A percentile compares a stretch with the other conserved stretches of the same genome.
These are phyloP conservation scores for Halesus radiatus DNA, from an alignment of 1,140 invertebrate species.

Conservation along the genomic window DNA sequence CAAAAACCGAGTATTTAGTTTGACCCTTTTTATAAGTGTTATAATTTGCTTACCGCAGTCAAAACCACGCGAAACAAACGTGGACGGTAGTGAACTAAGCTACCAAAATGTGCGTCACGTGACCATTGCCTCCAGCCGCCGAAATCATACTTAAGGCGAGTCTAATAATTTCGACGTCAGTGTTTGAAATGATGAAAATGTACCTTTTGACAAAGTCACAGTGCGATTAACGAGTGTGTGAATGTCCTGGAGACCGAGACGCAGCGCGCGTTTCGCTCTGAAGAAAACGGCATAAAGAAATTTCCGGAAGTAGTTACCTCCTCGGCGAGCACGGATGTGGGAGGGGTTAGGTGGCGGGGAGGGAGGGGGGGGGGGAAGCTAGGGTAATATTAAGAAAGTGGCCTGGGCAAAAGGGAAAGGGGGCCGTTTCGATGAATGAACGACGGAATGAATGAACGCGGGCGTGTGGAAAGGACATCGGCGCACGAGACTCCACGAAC, in stretches of 20 bases:
- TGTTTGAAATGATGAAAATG: slow-evolving; percentile 9
- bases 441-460: slow-evolving; percentile 48
- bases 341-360: not conserved
- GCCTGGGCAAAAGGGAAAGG: not conserved
- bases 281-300: slow-evolving; percentile 31
- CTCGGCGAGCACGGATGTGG: not conserved
- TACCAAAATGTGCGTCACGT: too few relatives aligned
- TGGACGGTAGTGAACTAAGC: too few relatives aligned
- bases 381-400: slow-evolving; percentile 9
- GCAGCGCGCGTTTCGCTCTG: slow-evolving; percentile 3
- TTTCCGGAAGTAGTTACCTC: slow-evolving; percentile 33
- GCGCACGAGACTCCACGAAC: not conserved
- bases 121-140: too few relatives aligned
- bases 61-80: too few relatives aligned
- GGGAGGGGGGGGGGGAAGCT: not conserved
- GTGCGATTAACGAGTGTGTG: not conserved
- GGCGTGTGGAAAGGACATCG: slow-evolving; percentile 29
- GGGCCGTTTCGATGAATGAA: slow-evolving; percentile 51
- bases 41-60: too few relatives aligned
- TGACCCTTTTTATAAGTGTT: too few relatives aligned
- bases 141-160: too few relatives aligned
- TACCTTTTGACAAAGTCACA: not conserved
- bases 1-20: too few relatives aligned
- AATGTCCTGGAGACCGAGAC: too few relatives aligned
- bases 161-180: too few relatives aligned